Evolutionary conservation across 2,113 vertebrate genomes (phyloP), one percentile per base, ranked within the genome.

Genomic region (Datnioides undecimradiatus): DNA sequence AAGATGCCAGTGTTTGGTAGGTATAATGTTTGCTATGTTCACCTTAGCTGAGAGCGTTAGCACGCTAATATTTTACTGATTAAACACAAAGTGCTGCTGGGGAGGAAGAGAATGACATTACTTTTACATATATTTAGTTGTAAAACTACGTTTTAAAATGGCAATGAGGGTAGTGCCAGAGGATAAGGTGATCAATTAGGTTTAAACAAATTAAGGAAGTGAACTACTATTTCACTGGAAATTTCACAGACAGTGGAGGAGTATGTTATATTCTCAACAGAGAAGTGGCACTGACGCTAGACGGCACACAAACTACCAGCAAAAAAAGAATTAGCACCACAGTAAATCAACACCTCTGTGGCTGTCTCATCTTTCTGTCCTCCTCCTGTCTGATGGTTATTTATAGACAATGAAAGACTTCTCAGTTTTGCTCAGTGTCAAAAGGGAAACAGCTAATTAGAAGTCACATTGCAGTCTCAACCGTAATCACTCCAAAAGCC

Each of bases 371-470:
- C 1, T 29, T 59, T 49, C 46, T 13, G 25, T 40, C 1, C 6
- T 51, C 17, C 1, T 29, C 34, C 3, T 36, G 23, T 81, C 64
- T 73, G 34, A 51, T 79, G 46, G 29, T 33, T 70, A 70, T 77
- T 80, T 54, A 65, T 73, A 72, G 40, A 34, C n/a, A 3, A 36
- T 66, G 25, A 70, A 63, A 73, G 31, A 33, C 21, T 48, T 68
- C 55, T 66, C 33, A 34, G 41, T 48, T 78, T 66, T 71, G 36
- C 25, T 65, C 10, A 16, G 58, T 57, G 33, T 66, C 63, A 55
- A 62, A 46, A 27, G 21, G 33, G 27, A 84, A 45, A 8, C 52
- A 69, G 45, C 48, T 84, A 63, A 71, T 79, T 46, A 72, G 57
- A 55, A 43, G 31, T 33, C 38, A 31, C 40, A 31, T 8, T 49